These are phyloP conservation scores for Drosophila kokeensis DNA, from an alignment of 2,888 invertebrate species.

Conservation along the genomic window DNA sequence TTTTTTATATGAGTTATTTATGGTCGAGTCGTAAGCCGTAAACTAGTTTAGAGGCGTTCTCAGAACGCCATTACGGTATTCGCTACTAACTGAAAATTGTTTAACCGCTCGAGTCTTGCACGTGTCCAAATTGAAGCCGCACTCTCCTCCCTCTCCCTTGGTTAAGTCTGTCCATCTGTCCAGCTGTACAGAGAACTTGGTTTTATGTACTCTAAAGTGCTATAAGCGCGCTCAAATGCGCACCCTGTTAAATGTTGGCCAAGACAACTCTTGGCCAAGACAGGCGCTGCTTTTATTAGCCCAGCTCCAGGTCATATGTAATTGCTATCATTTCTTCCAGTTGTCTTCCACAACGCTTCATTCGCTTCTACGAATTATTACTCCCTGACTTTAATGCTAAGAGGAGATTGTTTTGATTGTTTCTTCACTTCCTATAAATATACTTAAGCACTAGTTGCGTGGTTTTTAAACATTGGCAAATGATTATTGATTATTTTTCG, in stretches of 20 bases:
- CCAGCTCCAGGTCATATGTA: conserved; percentile 53
- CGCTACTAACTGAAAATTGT: conserved; percentile 62
- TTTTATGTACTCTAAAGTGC: conserved; percentile 65
- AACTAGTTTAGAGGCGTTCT: conserved; percentile 71
- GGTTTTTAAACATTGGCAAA: conserved; percentile 50
- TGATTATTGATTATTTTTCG: conserved; percentile 13
- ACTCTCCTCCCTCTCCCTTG: conserved; percentile 27
- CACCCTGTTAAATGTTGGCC: conserved; percentile 15
- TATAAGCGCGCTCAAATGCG: conserved; percentile 64
- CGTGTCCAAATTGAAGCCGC: conserved; percentile 76
- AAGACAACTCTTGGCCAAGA: conserved; percentile 32
- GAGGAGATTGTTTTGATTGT: conserved; percentile 27
- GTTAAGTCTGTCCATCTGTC: conserved; percentile 4
- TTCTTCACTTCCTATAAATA: conserved; percentile 54
- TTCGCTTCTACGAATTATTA: conserved; percentile 60
- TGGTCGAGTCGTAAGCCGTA: conserved; percentile 27
- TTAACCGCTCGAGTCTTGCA: conserved; percentile 52
- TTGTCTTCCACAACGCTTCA: conserved; percentile 35
- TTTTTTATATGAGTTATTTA: conserved; percentile 6
- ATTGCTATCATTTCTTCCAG: conserved; percentile 70
- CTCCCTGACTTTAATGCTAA: conserved; percentile 45
- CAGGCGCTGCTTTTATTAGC: conserved; percentile 63
- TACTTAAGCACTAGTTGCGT: conserved; percentile 35
- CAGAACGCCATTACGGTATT: conserved; percentile 39
- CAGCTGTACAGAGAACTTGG: conserved; percentile 23